Evolutionary conservation across 37 sponge, comb jelly and placozoan species (phyloP), one percentile per base, ranked within the genome.

Genomic region (Agelas oroides): DNA sequence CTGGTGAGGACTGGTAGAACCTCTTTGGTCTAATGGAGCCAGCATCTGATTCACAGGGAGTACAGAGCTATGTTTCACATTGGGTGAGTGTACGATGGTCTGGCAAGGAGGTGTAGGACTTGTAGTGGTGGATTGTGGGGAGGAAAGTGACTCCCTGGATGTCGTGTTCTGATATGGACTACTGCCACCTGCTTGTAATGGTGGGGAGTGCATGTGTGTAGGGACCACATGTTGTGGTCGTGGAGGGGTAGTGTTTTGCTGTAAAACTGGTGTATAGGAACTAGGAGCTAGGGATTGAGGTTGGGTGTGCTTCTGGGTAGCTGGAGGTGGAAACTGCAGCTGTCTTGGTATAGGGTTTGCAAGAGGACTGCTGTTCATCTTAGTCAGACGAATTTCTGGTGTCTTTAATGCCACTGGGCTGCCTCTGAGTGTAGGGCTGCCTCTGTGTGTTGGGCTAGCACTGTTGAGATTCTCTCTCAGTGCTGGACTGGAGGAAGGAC

Each of bases 341-440:
- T 46, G 46, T 23, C 24, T 74, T 25, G 33, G 75, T n/a, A n/a
- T n/a, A 31, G 55, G 58, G 27, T 5, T 54, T 24, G 33, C 53
- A n/a, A 25, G 11, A 11, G 55, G 75, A 25, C 57, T 53, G n/a
- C 18, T 30, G 23, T 46, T 46, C 3, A 46, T 56, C 31, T 31
- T 74, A 19, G 27, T 67, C 68, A 67, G 34, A 2, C 27, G 34
- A 2, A 67, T 67, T 33, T 67, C 68, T 5, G 68, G 68, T 31
- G 68, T 67, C 68, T 67, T 67, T 8, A 67, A 19, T 19, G 33
- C 33, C 5, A 67, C 34, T 32, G 68, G 68, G 33, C 68, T 67
- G 34, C 68, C 68, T 19, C 32, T 67, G 1, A 67, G 33, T 19
- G 65, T 64, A 24, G 25, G 11, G n/a, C 65, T 64, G 53, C 53